Evolutionary conservation across 2,888 invertebrate genomes (phyloP).

Genomic region (Ferrisia virgata): DNA sequence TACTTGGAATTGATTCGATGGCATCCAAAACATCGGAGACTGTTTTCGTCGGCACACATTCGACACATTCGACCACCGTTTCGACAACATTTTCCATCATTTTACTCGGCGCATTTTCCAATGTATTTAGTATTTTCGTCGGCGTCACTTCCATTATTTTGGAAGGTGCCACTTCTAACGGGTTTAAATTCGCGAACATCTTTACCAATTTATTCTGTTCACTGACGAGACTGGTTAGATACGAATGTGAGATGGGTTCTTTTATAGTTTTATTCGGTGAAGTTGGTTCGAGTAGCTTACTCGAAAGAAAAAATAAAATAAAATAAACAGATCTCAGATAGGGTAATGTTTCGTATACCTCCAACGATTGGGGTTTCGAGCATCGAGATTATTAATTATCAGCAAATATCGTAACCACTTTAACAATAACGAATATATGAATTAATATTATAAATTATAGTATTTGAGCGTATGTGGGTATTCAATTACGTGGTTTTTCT

Average conservation of each 20-base stretch:
- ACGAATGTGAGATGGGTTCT: background rate
- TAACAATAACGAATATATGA: background rate
- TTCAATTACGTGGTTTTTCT: background rate
- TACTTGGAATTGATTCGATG: background rate
- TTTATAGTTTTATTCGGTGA: background rate
- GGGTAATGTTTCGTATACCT: background rate
- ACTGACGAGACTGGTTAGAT: background rate
- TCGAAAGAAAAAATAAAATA: background rate
- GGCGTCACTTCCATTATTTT: background rate
- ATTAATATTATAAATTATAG: background rate
- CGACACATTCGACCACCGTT: slow-evolving; percentile 12
- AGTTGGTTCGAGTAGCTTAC: too few relatives aligned
- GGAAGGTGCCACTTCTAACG: background rate
- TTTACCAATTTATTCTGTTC: background rate
- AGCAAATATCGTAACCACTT: background rate
- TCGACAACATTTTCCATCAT: slow-evolving; percentile 8
- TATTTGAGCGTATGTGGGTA: too few relatives aligned
- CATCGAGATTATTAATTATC: too few relatives aligned
- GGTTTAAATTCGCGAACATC: slow-evolving; percentile 12
- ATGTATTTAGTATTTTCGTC: background rate
- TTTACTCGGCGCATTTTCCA: background rate
- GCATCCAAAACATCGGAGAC: background rate
- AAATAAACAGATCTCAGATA: background rate
- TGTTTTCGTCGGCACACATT: slow-evolving; percentile 9
- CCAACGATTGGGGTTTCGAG: background rate